These are phyloP conservation scores for Heteractis magnifica DNA, from an alignment of 92 coral and sea anemone species.

Conservation along the genomic window DNA sequence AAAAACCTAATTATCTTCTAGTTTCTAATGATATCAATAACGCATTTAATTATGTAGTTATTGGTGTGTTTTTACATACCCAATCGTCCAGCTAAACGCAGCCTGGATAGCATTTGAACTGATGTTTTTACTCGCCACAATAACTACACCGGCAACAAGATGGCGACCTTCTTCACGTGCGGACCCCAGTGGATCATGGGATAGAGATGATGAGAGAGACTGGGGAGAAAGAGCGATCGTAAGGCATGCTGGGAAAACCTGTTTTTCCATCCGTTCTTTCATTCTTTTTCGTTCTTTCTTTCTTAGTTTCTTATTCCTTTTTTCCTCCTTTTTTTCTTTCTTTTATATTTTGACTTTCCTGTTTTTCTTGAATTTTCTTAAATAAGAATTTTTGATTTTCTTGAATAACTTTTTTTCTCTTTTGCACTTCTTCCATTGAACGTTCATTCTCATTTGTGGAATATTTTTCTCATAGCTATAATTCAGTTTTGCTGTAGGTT, in stretches of 20 bases:
- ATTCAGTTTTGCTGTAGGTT: too few species aligned
- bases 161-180: slow-evolving; percentile 46
- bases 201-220: slow-evolving; percentile 5
- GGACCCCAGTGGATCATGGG: slow-evolving; percentile 37
- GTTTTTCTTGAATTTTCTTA: too few species aligned
- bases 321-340: too few species aligned
- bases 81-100: slow-evolving; percentile 64
- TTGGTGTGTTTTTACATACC: slow-evolving; percentile 47
- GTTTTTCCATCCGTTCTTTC: too few species aligned
- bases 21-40: neutral
- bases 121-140: slow-evolving; percentile 15
- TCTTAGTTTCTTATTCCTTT: too few species aligned
- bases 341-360: too few species aligned
- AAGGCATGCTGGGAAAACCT: neutral
- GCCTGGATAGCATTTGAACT: slow-evolving; percentile 65
- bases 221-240: neutral
- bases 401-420: too few species aligned
- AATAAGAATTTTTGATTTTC: neutral
- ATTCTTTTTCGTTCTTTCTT: neutral
- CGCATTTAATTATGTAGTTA: neutral
- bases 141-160: slow-evolving; percentile 44
- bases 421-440: too few species aligned
- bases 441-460: too few species aligned
- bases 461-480: too few species aligned
- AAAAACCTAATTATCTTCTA: neutral